Conservation (phyloP, 2,888 invertebrate species). For the Exocentrus adspersus region DNA sequence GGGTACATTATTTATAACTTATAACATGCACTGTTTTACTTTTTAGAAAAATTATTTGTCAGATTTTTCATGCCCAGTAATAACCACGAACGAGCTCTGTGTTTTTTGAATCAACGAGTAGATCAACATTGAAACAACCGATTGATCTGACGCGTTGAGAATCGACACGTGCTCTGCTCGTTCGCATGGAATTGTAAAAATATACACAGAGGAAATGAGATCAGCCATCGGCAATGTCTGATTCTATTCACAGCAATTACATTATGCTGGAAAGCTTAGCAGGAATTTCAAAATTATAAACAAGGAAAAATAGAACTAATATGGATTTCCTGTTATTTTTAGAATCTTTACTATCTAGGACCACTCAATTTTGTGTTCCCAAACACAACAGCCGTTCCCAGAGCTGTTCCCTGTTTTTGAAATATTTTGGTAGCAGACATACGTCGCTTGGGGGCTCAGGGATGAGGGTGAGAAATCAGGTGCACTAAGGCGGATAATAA, state of each 20-base stretch:
- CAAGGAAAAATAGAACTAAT: no score
- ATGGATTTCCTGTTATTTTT: no score
- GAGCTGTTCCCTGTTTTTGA: slow-evolving; percentile 23
- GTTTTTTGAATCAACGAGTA: no score
- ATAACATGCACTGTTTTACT: no score
- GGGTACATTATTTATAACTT: no score
- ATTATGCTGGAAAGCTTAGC: slow-evolving; percentile 37
- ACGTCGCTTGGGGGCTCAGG: slow-evolving; percentile 36
- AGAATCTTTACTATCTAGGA: no score
- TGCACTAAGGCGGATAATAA: slow-evolving; percentile 50
- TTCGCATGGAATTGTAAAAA: slow-evolving; percentile 53
- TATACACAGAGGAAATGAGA: slow-evolving; percentile 41
- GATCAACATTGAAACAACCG: slow-evolving; percentile 12
- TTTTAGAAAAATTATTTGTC: no score
- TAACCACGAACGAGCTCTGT: no score
- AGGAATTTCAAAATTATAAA: slow-evolving; percentile 15
- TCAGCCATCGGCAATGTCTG: slow-evolving; percentile 23
- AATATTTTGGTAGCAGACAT: slow-evolving; percentile 41
- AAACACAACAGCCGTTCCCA: neutral
- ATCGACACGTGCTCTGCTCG: slow-evolving; percentile 48
- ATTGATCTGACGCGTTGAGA: slow-evolving; percentile 32
- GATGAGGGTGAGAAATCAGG: slow-evolving; percentile 47
- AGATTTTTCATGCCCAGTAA: no score
- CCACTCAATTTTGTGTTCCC: neutral
- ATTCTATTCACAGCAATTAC: slow-evolving; percentile 14